A percentile compares a stretch with the other conserved stretches of the same genome.
Conservation (phyloP, 2,797 vertebrate species). For the Anabacerthia variegaticeps region DNA sequence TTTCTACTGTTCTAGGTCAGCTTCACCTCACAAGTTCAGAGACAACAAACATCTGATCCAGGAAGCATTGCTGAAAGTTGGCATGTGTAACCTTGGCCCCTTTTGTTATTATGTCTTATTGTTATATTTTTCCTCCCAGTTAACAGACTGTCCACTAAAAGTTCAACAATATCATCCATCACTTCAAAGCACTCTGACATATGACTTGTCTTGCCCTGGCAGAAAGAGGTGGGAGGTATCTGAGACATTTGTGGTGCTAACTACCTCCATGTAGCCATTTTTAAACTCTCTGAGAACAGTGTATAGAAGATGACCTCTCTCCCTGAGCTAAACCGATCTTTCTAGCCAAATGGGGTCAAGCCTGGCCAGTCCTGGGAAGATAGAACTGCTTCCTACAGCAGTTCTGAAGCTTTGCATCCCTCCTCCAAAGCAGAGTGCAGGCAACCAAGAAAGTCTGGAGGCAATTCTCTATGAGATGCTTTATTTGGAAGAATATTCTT, state of each 20-base stretch:
- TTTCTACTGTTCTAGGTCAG: slow-evolving; percentile 18
- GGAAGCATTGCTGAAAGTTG: neutral
- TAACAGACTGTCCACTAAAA: neutral
- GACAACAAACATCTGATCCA: neutral
- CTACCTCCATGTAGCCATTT: neutral
- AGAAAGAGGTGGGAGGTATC: slow-evolving; percentile 26
- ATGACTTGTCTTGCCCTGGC: neutral
- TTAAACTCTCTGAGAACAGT: neutral
- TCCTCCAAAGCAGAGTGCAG: neutral
- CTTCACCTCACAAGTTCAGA: neutral
- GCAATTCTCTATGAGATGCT: neutral
- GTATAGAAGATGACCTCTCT: neutral
- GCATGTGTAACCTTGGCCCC: neutral
- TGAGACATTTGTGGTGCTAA: neutral
- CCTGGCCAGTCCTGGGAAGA: neutral
- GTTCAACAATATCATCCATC: slow-evolving; percentile 23
- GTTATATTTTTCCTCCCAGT: neutral
- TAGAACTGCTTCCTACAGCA: neutral
- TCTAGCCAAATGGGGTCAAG: slow-evolving; percentile 15
- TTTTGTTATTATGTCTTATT: neutral
- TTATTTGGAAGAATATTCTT: slow-evolving; percentile 6
- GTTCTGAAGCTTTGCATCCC: neutral
- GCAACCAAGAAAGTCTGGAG: neutral
- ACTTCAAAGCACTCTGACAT: slow-evolving; percentile 9
- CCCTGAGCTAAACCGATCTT: slow-evolving; percentile 37